Evolutionary conservation across 2,888 invertebrate species (phyloP).

Genomic region (Candidula unifasciata): DNA sequence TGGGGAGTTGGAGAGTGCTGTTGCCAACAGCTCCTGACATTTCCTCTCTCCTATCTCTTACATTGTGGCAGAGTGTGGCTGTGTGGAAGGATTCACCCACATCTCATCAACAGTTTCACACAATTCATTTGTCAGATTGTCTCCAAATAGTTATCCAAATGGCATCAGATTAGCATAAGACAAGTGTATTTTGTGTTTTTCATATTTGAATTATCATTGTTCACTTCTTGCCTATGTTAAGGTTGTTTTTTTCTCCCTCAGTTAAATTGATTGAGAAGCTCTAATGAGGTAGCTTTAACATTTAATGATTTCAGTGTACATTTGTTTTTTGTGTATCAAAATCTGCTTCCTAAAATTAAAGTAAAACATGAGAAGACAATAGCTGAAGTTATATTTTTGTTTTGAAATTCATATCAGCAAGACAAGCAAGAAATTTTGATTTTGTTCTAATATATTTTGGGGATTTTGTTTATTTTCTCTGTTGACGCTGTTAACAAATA

Average conservation of each 20-base stretch:
- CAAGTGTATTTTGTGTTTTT: background rate
- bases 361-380: too few species aligned
- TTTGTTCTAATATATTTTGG: too few species aligned
- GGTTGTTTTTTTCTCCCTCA: background rate
- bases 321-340: too few species aligned
- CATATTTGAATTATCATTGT: slow-evolving; percentile 20
- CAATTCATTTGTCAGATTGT: background rate
- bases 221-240: slow-evolving; percentile 2
- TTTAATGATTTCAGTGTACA: background rate
- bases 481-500: too few species aligned
- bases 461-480: too few species aligned
- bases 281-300: background rate
- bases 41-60: slow-evolving; percentile 13
- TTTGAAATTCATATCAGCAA: too few species aligned
- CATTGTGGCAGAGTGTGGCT: slow-evolving; percentile 8
- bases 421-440: too few species aligned
- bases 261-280: background rate
- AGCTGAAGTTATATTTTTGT: too few species aligned
- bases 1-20: slow-evolving; percentile 32
- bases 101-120: background rate
- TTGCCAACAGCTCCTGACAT: slow-evolving; percentile 45
- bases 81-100: slow-evolving; percentile 26
- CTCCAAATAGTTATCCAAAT: slow-evolving; percentile 15
- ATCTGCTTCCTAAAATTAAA: too few species aligned
- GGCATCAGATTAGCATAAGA: background rate